Base-by-base conservation (phyloP, 1,140 invertebrate species). In the Meloidogyne exigua region DNA sequence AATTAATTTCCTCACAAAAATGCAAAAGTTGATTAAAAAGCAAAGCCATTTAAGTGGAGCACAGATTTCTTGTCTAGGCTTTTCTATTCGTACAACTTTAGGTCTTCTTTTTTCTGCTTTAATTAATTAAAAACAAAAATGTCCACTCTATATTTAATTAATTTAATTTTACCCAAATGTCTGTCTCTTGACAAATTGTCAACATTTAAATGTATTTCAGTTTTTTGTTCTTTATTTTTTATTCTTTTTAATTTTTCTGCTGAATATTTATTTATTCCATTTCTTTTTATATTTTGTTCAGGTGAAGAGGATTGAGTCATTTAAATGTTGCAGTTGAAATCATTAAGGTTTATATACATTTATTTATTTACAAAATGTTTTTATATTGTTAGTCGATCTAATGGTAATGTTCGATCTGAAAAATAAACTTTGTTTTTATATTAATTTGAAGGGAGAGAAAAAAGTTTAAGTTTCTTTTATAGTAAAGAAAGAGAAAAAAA, bases 21-120 rank as follows among this genome's bases (percentile, higher is more conserved):
- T 81, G 39, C 88, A 69, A 73, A 87, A 88, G 72, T 86, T 86
- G 72, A 88, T 57, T 26, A 78, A 23, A 74, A 86, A 86, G 75
- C 87, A 86, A 23, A 80, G 64, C 86, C 86, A 86, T 79, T 86
- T 86, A 15, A 88, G 79, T 28, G 78, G 83, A 15, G 85, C 84
- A 73, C 87, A 88, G 39, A 86, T 86, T 66, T 86, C 84, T 69
- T 86, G 84, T 49, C 84, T 76, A 32, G 84, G 84, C 74, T 85
- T 85, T 44, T 64, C 68, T 26, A 25, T 68, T 57, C 65, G 26
- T 10, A 32, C 13, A 39, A 69, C 39, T 69, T 69, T 44, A 21
- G 69, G 23, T n/a, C 32, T 25, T 44, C 69, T 42, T 18, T 25
- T 44, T 23, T 18, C 69, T 18, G 11, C 23, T 23, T n/a, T 69